These are phyloP conservation scores for Falco rusticolus DNA, from an alignment of 2,797 vertebrate genomes.

Conservation along the genomic window DNA sequence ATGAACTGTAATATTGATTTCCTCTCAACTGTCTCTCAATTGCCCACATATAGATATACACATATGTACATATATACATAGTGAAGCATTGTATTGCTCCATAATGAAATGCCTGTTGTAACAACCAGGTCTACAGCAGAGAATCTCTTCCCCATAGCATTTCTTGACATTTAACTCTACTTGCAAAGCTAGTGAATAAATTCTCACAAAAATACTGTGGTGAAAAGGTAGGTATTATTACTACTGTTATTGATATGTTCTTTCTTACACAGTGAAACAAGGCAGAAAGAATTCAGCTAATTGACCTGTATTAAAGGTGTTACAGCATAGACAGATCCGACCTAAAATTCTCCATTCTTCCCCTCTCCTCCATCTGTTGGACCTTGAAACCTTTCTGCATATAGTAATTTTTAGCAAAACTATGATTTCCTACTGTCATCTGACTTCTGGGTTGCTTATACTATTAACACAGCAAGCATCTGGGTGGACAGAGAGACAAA, in stretches of 20 bases:
- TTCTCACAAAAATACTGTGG: background rate
- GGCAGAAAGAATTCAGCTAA: background rate
- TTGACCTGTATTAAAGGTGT: background rate
- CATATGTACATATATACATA: background rate
- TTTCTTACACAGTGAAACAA: background rate
- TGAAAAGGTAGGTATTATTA: background rate
- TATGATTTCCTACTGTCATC: background rate
- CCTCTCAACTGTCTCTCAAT: background rate
- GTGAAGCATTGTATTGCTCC: background rate
- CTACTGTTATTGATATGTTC: background rate
- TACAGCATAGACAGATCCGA: background rate
- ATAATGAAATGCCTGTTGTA: background rate
- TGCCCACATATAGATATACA: background rate
- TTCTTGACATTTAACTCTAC: background rate
- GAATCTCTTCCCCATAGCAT: background rate
- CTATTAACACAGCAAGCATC: background rate
- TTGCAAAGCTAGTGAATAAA: background rate
- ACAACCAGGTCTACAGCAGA: background rate
- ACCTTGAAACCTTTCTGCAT: background rate
- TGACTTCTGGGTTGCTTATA: background rate
- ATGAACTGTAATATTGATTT: background rate
- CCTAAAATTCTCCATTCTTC: background rate
- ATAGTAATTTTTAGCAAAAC: background rate
- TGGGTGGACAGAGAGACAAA: background rate
- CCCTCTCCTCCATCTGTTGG: background rate